Percentiles rank a stretch among this genome's conserved stretches.
Evolutionary conservation across 2,113 vertebrate species (phyloP).

Genomic region (Carassius auratus): DNA sequence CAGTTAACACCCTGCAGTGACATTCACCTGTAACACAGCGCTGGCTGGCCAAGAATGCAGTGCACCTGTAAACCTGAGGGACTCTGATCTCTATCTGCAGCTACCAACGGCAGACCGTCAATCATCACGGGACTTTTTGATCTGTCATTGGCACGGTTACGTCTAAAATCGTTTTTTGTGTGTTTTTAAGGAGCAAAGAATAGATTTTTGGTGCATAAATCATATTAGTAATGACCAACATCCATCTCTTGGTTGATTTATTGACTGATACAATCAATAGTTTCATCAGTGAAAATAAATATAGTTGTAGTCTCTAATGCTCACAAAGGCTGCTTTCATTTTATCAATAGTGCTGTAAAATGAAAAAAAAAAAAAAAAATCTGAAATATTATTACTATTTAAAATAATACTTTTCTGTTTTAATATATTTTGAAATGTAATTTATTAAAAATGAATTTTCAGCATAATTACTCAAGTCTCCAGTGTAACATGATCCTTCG

Average conservation of each 20-base stretch:
- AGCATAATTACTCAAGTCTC: not conserved
- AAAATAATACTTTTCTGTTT: not conserved
- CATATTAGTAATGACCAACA: conserved; percentile 11
- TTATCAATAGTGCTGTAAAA: not conserved
- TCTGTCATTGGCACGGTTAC: not conserved
- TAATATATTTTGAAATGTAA: not conserved
- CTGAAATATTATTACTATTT: not conserved
- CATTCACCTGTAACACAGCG: conserved; percentile 43
- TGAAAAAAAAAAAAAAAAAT: not conserved
- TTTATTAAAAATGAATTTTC: not conserved
- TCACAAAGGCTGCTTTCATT: not conserved
- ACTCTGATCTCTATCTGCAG: conserved; percentile 19
- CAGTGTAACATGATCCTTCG: not conserved
- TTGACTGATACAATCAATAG: conserved; percentile 5
- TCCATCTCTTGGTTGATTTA: conserved; percentile 15
- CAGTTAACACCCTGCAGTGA: conserved; percentile 39
- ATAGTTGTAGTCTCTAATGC: not conserved
- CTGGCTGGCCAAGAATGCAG: conserved; percentile 47
- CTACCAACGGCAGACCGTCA: conserved; percentile 24
- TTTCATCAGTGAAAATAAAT: not conserved
- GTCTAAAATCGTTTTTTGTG: not conserved
- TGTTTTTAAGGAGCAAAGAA: not conserved
- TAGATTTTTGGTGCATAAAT: conserved; percentile 26
- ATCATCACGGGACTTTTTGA: conserved; percentile 5
- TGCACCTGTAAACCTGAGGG: conserved; percentile 48